A percentile compares a stretch with the other conserved stretches of the same genome.
These are phyloP conservation scores for Hemibagrus wyckioides DNA, from an alignment of 2,113 vertebrate species.

Conservation along the genomic window DNA sequence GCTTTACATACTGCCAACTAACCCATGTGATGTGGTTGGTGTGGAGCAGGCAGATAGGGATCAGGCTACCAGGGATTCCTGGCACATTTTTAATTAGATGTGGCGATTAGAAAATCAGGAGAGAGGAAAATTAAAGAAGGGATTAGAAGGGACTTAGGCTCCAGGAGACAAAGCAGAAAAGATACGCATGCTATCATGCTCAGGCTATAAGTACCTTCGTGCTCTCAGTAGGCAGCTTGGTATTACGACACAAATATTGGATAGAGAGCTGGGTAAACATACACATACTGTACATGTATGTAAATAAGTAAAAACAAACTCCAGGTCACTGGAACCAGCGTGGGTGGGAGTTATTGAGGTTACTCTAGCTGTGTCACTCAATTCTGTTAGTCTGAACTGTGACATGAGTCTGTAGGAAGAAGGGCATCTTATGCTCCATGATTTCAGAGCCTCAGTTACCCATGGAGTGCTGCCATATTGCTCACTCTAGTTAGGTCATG, in stretches of 20 bases:
- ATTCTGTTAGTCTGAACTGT: not conserved
- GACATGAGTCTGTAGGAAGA: not conserved
- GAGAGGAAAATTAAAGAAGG: slow-evolving; percentile 61
- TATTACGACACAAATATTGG: slow-evolving; percentile 29
- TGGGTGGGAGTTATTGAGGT: not conserved
- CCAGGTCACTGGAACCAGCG: slow-evolving; percentile 12
- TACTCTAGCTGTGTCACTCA: not conserved
- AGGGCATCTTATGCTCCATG: not conserved
- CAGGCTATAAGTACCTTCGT: slow-evolving; percentile 64
- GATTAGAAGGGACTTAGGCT: slow-evolving; percentile 64
- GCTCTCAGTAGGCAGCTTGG: slow-evolving; percentile 39
- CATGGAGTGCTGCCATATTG: slow-evolving; percentile 15
- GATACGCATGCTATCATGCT: slow-evolving; percentile 59
- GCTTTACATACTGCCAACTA: slow-evolving; percentile 23
- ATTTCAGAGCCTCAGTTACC: not conserved
- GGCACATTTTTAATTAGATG: slow-evolving; percentile 67
- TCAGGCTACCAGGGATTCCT: slow-evolving; percentile 24
- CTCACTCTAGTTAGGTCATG: slow-evolving; percentile 25
- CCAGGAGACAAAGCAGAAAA: slow-evolving; percentile 42
- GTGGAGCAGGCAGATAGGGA: slow-evolving; percentile 27
- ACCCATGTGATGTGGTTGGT: slow-evolving; percentile 16
- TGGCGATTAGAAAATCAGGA: slow-evolving; percentile 58
- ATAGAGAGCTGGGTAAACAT: slow-evolving; percentile 28
- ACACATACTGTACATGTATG: not conserved
- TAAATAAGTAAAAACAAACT: not conserved